Evolutionary conservation across 2,113 vertebrate species (phyloP).

Genomic region (Spheniscus mendiculus): DNA sequence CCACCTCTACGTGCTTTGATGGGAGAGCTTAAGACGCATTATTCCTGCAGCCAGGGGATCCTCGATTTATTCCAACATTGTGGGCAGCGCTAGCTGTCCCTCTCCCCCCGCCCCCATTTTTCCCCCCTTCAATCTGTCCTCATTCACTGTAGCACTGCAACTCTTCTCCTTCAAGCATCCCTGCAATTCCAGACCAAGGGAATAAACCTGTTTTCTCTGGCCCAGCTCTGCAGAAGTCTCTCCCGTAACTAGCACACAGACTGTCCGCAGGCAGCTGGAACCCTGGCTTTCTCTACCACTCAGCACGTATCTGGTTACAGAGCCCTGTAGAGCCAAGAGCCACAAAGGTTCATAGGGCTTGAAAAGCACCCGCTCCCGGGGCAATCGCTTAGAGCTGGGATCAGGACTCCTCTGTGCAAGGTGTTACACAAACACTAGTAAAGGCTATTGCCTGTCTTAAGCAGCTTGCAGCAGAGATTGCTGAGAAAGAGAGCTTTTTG

Average conservation of each 20-base stretch:
- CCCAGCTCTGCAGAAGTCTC: background rate
- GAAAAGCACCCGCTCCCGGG: background rate
- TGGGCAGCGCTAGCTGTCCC: background rate
- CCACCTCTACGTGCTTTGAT: background rate
- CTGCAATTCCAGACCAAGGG: background rate
- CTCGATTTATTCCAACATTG: rapidly evolving
- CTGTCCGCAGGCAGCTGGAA: background rate
- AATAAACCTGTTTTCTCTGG: background rate
- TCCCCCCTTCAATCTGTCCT: background rate
- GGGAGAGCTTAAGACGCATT: background rate
- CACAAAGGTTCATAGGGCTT: background rate
- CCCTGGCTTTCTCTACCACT: background rate
- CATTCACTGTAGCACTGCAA: background rate
- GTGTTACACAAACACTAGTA: background rate
- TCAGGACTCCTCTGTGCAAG: rapidly evolving
- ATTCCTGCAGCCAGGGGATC: background rate
- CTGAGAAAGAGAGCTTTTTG: background rate
- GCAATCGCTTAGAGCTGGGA: background rate
- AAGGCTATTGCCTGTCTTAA: background rate
- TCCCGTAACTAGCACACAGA: background rate
- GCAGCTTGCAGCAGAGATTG: background rate
- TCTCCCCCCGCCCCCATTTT: background rate
- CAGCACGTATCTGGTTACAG: background rate
- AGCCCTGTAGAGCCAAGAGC: background rate
- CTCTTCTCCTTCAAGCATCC: background rate